Percentiles rank a stretch among this genome's conserved stretches.
Evolutionary conservation across 2,113 vertebrate genomes (phyloP).

Genomic region (Corapipo altera): DNA sequence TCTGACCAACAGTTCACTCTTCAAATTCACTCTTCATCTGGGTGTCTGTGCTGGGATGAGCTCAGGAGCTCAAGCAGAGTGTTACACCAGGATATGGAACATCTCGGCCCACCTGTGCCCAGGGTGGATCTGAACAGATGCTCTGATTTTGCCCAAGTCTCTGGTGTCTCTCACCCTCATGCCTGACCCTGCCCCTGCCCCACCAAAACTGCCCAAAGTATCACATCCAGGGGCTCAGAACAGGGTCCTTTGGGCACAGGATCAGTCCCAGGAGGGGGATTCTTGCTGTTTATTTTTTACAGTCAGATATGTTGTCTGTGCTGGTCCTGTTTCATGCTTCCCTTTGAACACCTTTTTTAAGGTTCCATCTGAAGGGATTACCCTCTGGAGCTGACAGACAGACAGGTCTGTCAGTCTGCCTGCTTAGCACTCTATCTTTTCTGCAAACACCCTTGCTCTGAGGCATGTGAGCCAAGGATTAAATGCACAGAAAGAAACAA

Average conservation of each 20-base stretch:
- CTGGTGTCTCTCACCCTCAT: background rate
- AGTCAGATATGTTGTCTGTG: background rate
- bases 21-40: background rate
- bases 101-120: background rate
- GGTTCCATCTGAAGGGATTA: background rate
- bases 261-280: background rate
- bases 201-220: background rate
- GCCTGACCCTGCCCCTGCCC: background rate
- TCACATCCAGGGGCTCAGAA: fast-evolving
- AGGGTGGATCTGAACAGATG: background rate
- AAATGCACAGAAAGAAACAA: slow-evolving; percentile 21
- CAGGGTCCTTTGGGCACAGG: background rate
- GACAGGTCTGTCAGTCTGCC: background rate
- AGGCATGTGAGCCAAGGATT: slow-evolving; percentile 8
- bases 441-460: background rate
- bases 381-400: background rate
- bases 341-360: background rate
- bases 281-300: background rate
- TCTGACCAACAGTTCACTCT: background rate
- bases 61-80: background rate
- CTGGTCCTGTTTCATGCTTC: background rate
- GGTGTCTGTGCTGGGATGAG: background rate
- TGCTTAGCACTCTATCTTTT: slow-evolving; percentile 3
- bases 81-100: fast-evolving
- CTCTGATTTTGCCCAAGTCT: background rate